These are phyloP conservation scores for Silvanus unidentatus DNA, from an alignment of 2,888 invertebrate species.

Conservation along the genomic window DNA sequence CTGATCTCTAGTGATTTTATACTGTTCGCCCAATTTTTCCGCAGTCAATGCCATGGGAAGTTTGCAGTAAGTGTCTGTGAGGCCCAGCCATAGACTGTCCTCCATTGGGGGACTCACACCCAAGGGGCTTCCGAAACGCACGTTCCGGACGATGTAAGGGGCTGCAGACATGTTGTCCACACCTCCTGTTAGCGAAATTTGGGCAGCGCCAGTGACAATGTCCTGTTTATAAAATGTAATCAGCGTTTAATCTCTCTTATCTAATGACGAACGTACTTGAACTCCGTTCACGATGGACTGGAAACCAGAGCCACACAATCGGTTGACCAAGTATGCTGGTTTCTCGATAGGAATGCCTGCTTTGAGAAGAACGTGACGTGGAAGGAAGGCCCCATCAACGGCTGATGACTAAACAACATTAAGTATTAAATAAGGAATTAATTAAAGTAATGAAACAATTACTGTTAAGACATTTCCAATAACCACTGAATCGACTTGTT, in stretches of 20 bases:
- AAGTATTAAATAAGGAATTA: conserved; percentile 4
- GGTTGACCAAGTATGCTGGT: conserved; percentile 84
- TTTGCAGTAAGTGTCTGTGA: conserved; percentile 84
- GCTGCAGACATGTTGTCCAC: conserved; percentile 93
- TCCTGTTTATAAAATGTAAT: conserved; percentile 52
- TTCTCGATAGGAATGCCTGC: conserved; percentile 78
- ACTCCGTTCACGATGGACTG: conserved; percentile 88
- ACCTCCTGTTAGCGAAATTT: conserved; percentile 85
- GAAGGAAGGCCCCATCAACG: conserved; percentile 76
- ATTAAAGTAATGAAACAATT: conserved; percentile 16
- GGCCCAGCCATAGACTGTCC: conserved; percentile 83
- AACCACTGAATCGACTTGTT: conserved; percentile 79
- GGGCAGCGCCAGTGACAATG: conserved; percentile 75
- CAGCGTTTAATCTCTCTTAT: background rate
- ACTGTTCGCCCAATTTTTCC: conserved; percentile 85
- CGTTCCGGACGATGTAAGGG: conserved; percentile 77
- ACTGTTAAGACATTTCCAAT: conserved; percentile 77
- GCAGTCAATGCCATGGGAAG: conserved; percentile 95
- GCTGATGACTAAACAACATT: conserved; percentile 57
- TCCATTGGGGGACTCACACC: conserved; percentile 75
- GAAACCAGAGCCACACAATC: conserved; percentile 96
- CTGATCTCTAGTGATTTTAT: conserved; percentile 71
- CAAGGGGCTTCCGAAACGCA: conserved; percentile 82
- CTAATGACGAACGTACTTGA: conserved; percentile 73
- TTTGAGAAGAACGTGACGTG: conserved; percentile 82